phyloP scores from a whole-genome alignment of 2,888 invertebrate species.

The Rotaria macrura region DNA sequence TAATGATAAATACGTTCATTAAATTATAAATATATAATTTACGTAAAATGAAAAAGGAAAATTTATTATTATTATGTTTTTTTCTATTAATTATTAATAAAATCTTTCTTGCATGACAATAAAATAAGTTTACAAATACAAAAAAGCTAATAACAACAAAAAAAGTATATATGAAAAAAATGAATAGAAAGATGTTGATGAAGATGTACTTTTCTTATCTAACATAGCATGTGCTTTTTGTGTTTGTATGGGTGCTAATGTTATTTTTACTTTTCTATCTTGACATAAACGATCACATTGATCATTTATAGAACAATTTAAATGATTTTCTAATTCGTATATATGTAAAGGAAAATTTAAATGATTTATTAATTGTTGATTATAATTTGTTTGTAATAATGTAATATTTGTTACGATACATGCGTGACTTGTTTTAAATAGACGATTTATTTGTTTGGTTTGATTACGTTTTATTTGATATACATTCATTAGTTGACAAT shows the following conservation, averaged over 20 bases:
- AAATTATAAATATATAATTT: background rate
- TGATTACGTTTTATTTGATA: background rate
- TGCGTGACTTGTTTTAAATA: background rate
- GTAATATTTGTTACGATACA: background rate
- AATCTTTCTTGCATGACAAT: slow-evolving; percentile 15
- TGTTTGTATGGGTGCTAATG: background rate
- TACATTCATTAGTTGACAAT: background rate
- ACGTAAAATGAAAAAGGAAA: background rate
- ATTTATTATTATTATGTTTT: background rate
- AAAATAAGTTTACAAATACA: slow-evolving; percentile 8
- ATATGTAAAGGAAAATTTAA: background rate
- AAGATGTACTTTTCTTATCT: background rate
- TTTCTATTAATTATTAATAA: background rate
- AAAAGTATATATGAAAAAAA: background rate
- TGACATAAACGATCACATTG: background rate
- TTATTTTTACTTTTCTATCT: background rate
- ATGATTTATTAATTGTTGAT: background rate
- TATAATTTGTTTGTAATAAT: background rate
- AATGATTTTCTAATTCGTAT: background rate
- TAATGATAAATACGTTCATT: background rate
- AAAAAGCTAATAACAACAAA: background rate
- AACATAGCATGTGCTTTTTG: background rate
- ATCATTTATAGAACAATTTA: background rate
- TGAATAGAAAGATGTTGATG: background rate
- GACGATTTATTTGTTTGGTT: background rate